phyloP scores from a whole-genome alignment of 2,888 invertebrate genomes.

The Eristalinus aeneus region DNA sequence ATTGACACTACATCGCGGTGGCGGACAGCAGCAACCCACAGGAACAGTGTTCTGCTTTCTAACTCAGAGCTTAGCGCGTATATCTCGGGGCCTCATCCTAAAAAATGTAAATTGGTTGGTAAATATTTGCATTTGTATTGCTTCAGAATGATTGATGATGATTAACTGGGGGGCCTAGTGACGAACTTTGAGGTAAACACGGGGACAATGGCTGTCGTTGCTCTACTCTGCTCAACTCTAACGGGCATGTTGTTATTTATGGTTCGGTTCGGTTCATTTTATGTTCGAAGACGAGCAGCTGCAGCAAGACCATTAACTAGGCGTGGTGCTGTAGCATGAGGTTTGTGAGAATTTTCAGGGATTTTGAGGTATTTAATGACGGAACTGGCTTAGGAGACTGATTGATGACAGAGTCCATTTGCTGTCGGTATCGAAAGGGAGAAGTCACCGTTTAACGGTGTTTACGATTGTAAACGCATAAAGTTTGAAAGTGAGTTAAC shows the following conservation, averaged over 20 bases:
- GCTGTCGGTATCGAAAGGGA: background rate
- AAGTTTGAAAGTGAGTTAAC: background rate
- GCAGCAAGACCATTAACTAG: conserved; percentile 15
- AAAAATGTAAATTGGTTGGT: conserved; percentile 55
- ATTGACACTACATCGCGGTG: conserved; percentile 7
- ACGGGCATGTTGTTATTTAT: conserved; percentile 26
- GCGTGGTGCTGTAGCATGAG: background rate
- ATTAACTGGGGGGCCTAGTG: conserved; percentile 35
- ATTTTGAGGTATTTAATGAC: conserved; percentile 21
- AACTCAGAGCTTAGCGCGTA: background rate
- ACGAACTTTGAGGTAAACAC: background rate
- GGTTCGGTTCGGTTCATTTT: background rate
- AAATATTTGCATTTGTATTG: conserved; percentile 62
- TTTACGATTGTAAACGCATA: background rate
- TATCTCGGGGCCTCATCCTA: conserved; percentile 8
- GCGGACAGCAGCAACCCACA: background rate
- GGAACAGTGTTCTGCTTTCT: background rate
- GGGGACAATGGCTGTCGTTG: conserved; percentile 7
- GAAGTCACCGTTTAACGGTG: background rate
- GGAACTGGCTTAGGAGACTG: background rate
- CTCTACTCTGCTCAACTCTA: background rate
- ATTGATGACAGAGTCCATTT: conserved; percentile 7
- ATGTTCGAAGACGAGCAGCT: conserved; percentile 10
- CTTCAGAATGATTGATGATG: conserved; percentile 66
- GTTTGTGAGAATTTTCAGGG: background rate